Base-by-base conservation (phyloP, 30 jellyfish, hydroid and myxozoan genomes). In the Cassiopea xamachana region DNA sequence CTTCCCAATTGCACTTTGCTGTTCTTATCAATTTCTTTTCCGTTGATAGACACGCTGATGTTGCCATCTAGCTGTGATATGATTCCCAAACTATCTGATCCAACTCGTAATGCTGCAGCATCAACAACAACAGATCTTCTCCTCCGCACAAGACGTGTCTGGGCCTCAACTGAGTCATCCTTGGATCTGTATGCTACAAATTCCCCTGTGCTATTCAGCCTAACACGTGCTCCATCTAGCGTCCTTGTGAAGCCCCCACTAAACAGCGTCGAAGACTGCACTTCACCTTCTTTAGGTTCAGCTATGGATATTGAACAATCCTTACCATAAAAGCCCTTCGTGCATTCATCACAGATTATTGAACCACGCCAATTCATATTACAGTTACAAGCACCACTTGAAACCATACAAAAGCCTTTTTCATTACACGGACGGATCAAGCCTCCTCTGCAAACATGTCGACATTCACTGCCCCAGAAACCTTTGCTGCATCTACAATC, bases 321-420 rank as follows among this genome's bases (percentile, higher is more conserved):
- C 6, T 10, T 48, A 16, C 95, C 95, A 1, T 48, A 15, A 60
- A 64, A 88, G 44, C 95, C 95, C 2, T 59, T 44, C 1, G 95
- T 6, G 82, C 95, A 88, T 7, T 59, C 48, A 43, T 60, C 62
- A 60, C 95, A 88, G 6, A 2, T n/a, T 14, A 1, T 16, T 46
- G 95, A 80, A 8, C 95, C 95, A n/a, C 81, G 91, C 95, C 95
- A 88, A 87, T 79, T 88, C 5, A 79, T 9, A 16, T 73, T 16
- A 80, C 95, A 88, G 48, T 67, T 64, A 18, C 95, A 88, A 43
- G 50, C 43, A 1, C 95, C 95, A 47, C 71, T 79, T 17, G 91
- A 10, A 8, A 44, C 49, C 1, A 50, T 8, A 48, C 95, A 88
- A 10, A 88, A 10, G n/a, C 95, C 95, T 0, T 64, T 81, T 18